Conservation (phyloP, 2,797 vertebrate species). For the Urocyon cinereoargenteus region DNA sequence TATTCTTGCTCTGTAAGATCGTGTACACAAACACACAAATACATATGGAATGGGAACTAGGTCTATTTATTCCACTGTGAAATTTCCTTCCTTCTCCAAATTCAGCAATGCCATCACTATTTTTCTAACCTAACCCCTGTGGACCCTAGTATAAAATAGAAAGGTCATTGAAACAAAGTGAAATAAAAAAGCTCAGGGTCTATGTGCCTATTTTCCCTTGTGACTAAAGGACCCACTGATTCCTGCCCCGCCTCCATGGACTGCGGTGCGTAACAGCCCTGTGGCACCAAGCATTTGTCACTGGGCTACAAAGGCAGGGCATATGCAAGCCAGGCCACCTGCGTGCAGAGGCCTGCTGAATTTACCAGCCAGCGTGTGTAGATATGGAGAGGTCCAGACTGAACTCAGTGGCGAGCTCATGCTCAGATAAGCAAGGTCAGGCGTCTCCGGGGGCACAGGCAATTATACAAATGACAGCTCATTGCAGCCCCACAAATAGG, state of each 20-base stretch:
- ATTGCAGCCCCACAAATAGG: conserved; percentile 59
- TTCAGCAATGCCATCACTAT: not conserved
- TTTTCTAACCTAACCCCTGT: not conserved
- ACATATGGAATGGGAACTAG: not conserved
- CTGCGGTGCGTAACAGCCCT: not conserved
- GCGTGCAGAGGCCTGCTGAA: conserved; percentile 63
- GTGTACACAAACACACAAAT: not conserved
- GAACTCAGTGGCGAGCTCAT: conserved; percentile 37
- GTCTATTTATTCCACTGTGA: not conserved
- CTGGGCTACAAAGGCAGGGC: not conserved
- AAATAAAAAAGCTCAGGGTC: not conserved
- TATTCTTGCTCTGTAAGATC: not conserved
- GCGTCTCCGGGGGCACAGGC: conserved; percentile 63
- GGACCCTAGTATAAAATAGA: not conserved
- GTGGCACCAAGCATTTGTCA: conserved; percentile 49
- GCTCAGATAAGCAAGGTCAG: conserved; percentile 79
- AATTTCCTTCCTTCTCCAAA: not conserved
- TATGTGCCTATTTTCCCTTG: not conserved
- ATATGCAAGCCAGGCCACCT: conserved; percentile 48
- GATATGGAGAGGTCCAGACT: conserved; percentile 72
- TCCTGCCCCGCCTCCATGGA: not conserved
- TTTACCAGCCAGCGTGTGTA: conserved; percentile 53
- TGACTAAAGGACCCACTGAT: not conserved
- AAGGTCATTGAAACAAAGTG: not conserved
- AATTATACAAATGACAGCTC: conserved; percentile 78